Percentiles rank a stretch among this genome's conserved stretches.
These are phyloP conservation scores for Latrodectus elegans DNA, from an alignment of 2,888 invertebrate species.

Conservation along the genomic window DNA sequence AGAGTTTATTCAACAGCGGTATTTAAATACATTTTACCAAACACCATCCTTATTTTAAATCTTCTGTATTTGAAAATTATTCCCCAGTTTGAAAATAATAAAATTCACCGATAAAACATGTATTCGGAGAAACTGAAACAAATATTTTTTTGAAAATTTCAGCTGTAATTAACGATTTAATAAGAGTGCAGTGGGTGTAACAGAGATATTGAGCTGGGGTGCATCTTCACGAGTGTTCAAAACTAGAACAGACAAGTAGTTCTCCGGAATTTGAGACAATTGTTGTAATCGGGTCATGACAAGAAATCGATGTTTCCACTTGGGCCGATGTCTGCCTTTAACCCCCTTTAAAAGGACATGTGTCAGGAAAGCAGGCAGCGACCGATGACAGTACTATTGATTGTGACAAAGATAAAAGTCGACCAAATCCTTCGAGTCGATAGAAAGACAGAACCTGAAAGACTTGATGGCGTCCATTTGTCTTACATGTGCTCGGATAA, in stretches of 20 bases:
- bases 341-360: conserved; percentile 55
- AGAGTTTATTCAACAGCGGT: too few relatives aligned
- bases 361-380: conserved; percentile 52
- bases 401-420: conserved; percentile 64
- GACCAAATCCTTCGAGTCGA: conserved; percentile 54
- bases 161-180: too few relatives aligned
- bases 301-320: conserved; percentile 56
- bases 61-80: too few relatives aligned
- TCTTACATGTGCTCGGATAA: conserved; percentile 35
- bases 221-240: not conserved
- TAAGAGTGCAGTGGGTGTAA: too few relatives aligned
- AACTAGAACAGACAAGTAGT: conserved; percentile 21
- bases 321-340: conserved; percentile 36
- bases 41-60: too few relatives aligned
- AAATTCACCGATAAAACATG: too few relatives aligned
- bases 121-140: too few relatives aligned
- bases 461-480: conserved; percentile 41
- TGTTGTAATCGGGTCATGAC: conserved; percentile 55
- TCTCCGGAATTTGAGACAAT: conserved; percentile 47
- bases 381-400: conserved; percentile 64
- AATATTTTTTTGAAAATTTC: too few relatives aligned
- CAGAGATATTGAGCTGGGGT: not conserved
- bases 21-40: too few relatives aligned
- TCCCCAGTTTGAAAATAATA: too few relatives aligned
- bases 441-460: conserved; percentile 34